Base-by-base conservation (phyloP, 2,113 vertebrate species). In the Varanus salvator region DNA sequence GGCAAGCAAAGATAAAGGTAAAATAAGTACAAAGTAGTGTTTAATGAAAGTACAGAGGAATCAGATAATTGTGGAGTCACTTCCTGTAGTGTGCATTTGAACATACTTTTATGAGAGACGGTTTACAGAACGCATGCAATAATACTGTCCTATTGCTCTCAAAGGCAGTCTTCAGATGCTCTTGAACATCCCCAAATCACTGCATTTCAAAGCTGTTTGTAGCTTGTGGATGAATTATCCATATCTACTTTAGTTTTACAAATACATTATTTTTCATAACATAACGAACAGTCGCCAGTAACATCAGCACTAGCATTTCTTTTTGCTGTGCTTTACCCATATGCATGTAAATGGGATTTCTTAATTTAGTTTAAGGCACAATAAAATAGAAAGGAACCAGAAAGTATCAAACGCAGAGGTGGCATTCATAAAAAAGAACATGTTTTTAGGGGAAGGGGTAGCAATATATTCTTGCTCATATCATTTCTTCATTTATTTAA, bases 251-350 rank as follows among this genome's bases (percentile, higher is more conserved):
- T 52, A 64, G 38, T 83, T 89, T 80, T 83, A 60, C 80, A 89
- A 75, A 89, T 83, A 3, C 31, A 60, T 64, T 83, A 69, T 69
- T 75, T 84, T 89, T 76, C 80, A 66, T 75, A 89, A 89, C 64
- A 89, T 76, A 76, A 75, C 60, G 77, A 57, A 44, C 34, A 66
- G 76, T 69, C 44, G 38, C 38, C 72, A 48, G 29, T 83, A 34
- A 84, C 21, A 66, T 66, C 52, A 82, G 64, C 29, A 89, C 76
- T 89, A 84, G 19, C 80, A 76, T 76, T 89, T 75, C 71, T 27
- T 84, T 71, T 44, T 84, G 69, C 44, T 64, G 71, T 50, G 54
- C 54, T 75, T 60, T 83, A 64, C 3, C 11, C 1, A 75, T 34
- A 84, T 44, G 9, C n/a, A n/a, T 38, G n/a, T 6, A 82, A 74